Evolutionary conservation across 2,797 vertebrate genomes (phyloP).

Genomic region (Megalops cyprinoides): DNA sequence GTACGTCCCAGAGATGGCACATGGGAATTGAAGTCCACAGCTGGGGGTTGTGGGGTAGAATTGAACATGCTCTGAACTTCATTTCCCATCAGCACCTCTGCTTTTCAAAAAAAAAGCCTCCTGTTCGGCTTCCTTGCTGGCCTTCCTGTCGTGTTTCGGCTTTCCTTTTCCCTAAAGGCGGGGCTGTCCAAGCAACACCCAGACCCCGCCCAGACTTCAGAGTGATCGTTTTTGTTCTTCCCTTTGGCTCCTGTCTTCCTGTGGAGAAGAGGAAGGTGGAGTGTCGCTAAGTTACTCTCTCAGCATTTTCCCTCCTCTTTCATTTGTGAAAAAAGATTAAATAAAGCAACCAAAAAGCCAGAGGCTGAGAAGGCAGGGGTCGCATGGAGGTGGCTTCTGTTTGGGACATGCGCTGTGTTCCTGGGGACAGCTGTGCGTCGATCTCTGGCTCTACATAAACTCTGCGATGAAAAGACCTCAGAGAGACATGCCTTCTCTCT

Average conservation of each 20-base stretch:
- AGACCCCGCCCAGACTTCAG: not conserved
- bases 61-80: not conserved
- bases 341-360: not conserved
- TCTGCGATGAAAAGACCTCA: too few relatives aligned
- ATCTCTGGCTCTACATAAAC: too few relatives aligned
- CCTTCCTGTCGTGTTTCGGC: too few relatives aligned
- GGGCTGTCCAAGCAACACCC: not conserved
- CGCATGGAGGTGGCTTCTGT: too few relatives aligned
- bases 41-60: slow-evolving; percentile 22
- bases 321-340: not conserved
- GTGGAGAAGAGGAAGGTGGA: not conserved
- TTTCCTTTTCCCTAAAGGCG: not conserved
- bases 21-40: slow-evolving; percentile 41
- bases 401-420: too few relatives aligned
- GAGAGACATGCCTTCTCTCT: too few relatives aligned
- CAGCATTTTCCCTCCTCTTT: not conserved
- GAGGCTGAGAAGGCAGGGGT: not conserved
- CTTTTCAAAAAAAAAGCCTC: not conserved
- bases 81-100: not conserved
- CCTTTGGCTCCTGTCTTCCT: not conserved
- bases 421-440: too few relatives aligned
- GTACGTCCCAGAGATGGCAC: not conserved
- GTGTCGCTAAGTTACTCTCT: not conserved
- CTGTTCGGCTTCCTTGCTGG: too few relatives aligned
- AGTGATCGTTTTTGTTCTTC: not conserved